Evolutionary conservation across 2,797 vertebrate genomes (phyloP), one percentile per base, ranked within the genome.

Genomic region (Gymnopithys bicolor): DNA sequence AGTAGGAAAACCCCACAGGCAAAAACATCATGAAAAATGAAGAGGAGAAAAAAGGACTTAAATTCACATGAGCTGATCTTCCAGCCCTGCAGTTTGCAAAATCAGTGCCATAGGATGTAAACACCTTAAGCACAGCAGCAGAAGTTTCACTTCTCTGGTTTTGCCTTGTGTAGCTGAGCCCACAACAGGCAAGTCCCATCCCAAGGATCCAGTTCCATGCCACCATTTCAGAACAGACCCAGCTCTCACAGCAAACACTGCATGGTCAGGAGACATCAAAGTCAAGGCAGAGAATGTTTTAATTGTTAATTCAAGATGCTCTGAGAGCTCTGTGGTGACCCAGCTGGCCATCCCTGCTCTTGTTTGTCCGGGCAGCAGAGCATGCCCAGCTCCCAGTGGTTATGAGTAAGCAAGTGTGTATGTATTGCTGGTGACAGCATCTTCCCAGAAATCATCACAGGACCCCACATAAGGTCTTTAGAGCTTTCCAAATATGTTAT

Each of bases 271-370:
- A 85, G 73, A 17, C 62, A 75, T 10, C 13, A 7, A 74, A 62
- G 51, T 21, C 55, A 24, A 52, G 48, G 85, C 77, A 87, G 67
- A 84, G 71, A 93, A 88, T 62, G 64, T 35, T 76, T 63, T 77
- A 70, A 49, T 52, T 94, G 92, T 93, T 94, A 68, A 84, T 73
- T 95, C 84, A 91, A 77, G 84, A 84, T 82, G 58, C 77, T 88
- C 66, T 79, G 69, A 64, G 74, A 86, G 70, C 84, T 89, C 79
- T 59, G 75, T 75, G 84, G 89, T 83, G 92, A 90, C 87, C 76
- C 89, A 81, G 82, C 66, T 93, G 87, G 84, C n/a, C 82, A 43
- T 13, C 70, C 37, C 95, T 85, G 78, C 59, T 93, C 87, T 68
- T 85, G 49, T 89, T 91, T 90, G 77, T 82, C 92, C 11, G 0